Evolutionary conservation across 2,113 vertebrate species (phyloP).

Genomic region (Origma solitaria): DNA sequence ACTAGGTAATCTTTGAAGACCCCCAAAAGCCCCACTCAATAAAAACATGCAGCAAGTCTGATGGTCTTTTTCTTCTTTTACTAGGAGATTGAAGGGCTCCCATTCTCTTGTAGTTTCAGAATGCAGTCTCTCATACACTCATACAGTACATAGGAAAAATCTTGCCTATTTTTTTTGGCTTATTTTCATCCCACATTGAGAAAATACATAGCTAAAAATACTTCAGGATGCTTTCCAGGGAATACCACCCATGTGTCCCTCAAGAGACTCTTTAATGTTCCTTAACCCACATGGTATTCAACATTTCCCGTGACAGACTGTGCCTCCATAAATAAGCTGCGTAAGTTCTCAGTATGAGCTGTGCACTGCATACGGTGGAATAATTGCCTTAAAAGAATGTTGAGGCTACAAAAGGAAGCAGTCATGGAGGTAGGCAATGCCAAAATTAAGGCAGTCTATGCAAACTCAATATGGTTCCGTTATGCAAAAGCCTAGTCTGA

Average conservation of each 20-base stretch:
- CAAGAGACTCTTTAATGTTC: slow-evolving; percentile 26
- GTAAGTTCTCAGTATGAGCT: background rate
- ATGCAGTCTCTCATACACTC: background rate
- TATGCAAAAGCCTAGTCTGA: background rate
- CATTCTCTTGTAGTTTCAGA: background rate
- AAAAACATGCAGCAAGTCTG: background rate
- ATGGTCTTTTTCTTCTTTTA: background rate
- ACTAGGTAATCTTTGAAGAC: background rate
- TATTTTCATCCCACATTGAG: background rate
- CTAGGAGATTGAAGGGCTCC: background rate
- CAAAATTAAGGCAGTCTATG: background rate
- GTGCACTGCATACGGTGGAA: background rate
- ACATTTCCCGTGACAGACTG: slow-evolving; percentile 16
- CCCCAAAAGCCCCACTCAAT: background rate
- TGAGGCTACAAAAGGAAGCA: background rate
- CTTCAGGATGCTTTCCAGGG: slow-evolving; percentile 3
- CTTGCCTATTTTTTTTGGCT: background rate
- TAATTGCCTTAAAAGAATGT: slow-evolving; percentile 8
- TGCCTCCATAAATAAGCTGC: slow-evolving; percentile 28
- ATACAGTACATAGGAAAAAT: background rate
- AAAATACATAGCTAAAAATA: slow-evolving; percentile 27
- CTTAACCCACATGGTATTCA: slow-evolving; percentile 13
- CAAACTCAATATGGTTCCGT: background rate
- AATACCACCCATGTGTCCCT: slow-evolving; percentile 20
- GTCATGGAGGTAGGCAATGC: slow-evolving; percentile 3